Percentiles rank a stretch among this genome's conserved stretches.
These are phyloP conservation scores for Linepithema humile DNA, from an alignment of 1,140 invertebrate genomes.

Conservation along the genomic window DNA sequence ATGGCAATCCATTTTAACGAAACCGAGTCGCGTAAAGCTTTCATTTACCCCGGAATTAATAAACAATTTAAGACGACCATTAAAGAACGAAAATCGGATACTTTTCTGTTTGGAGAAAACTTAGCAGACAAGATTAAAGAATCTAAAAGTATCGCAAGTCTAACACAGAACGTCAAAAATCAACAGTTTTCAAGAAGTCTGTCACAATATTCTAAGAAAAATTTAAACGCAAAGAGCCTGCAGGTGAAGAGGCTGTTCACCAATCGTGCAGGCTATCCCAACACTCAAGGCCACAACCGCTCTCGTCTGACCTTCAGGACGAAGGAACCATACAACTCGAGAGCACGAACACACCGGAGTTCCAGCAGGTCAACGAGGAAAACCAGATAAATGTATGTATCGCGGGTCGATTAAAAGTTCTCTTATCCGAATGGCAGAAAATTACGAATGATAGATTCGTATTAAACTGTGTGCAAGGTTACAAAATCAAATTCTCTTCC, in stretches of 20 bases:
- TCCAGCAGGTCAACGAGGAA: background rate
- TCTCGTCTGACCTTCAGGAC: background rate
- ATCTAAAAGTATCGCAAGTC: background rate
- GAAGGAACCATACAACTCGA: background rate
- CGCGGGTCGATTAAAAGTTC: background rate
- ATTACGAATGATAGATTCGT: background rate
- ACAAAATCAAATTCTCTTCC: background rate
- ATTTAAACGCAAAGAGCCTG: background rate
- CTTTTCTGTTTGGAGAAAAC: background rate
- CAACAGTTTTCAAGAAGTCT: background rate
- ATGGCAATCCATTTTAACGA: background rate
- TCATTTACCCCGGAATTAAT: background rate
- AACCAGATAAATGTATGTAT: background rate
- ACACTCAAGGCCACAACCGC: too few relatives aligned
- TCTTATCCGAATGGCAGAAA: background rate
- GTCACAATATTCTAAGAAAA: background rate
- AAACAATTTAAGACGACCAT: background rate
- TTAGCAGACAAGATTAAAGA: background rate
- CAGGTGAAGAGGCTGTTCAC: background rate
- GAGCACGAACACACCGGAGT: background rate
- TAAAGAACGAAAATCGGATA: background rate
- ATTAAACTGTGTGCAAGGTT: background rate
- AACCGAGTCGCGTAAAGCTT: background rate
- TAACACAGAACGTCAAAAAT: background rate
- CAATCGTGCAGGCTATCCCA: background rate